phyloP scores from a whole-genome alignment of 2,113 vertebrate genomes.

The Synchiropus splendidus region DNA sequence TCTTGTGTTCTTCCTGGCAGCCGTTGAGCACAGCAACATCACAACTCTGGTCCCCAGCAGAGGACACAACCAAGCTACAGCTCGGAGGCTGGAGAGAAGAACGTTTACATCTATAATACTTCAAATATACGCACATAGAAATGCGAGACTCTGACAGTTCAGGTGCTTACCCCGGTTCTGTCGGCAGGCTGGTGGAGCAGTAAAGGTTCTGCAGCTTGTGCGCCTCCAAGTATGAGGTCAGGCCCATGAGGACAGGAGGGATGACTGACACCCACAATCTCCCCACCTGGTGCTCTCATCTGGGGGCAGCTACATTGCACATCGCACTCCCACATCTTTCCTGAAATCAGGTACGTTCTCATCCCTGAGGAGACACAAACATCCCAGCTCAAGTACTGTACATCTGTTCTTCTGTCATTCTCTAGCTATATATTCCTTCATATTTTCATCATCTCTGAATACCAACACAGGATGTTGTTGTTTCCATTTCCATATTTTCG shows the following conservation, averaged over 20 bases:
- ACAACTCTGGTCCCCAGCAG: constrained; percentile 64
- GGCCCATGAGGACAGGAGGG: constrained; percentile 57
- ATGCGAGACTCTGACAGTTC: too few relatives aligned
- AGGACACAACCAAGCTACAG: constrained; percentile 62
- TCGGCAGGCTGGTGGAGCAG: constrained; percentile 27
- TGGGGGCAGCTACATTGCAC: constrained; percentile 76
- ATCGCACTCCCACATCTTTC: constrained; percentile 73
- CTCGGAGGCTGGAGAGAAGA: constrained; percentile 63
- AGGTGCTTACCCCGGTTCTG: constrained; percentile 25
- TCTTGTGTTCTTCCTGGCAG: constrained; percentile 82
- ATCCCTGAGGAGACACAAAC: constrained; percentile 65
- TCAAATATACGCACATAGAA: too few relatives aligned
- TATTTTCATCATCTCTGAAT: too few relatives aligned
- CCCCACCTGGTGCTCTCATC: constrained; percentile 56
- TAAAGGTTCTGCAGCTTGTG: constrained; percentile 30
- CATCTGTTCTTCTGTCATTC: too few relatives aligned
- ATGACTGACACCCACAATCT: constrained; percentile 42
- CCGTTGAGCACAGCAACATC: constrained; percentile 77
- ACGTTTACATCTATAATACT: too few relatives aligned
- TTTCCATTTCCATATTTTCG: too few relatives aligned
- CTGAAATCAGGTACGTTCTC: constrained; percentile 92
- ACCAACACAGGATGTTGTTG: too few relatives aligned
- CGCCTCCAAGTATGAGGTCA: constrained; percentile 48
- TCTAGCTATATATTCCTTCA: too few relatives aligned
- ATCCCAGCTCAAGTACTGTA: constrained; percentile 12